Base-by-base conservation (phyloP, 2,113 vertebrate genomes). In the Ictidomys tridecemlineatus region DNA sequence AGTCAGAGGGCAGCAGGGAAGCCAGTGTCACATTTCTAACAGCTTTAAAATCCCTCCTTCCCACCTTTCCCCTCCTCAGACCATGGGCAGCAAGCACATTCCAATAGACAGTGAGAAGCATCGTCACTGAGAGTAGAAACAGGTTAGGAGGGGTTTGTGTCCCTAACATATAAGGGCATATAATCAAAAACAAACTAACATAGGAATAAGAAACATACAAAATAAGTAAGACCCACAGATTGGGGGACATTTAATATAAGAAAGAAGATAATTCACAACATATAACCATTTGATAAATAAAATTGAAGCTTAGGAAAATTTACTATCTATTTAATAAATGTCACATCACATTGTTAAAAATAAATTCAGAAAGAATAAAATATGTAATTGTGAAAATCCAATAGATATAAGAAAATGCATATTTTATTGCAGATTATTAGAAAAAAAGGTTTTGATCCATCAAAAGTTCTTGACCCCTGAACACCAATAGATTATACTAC, bases 71-170 rank as follows among this genome's bases (percentile, higher is more conserved):
- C 45, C 45, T 45, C 45, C 45, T 45, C 45, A 45, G 8, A 45
- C 11, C 13, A 7, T 2, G 16, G 48, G 16, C 79, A 28, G n/a
- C 0, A 14, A 20, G 22, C n/a, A 8, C 24, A 17, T 16, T 5
- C 32, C 65, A 17, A 14, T 12, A 82, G 79, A 28, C 79, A 28
- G n/a, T 2, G 22, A 28, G 53, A 37, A 82, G 79, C 79, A 12
- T 32, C 6, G 3, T 32, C 51, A 18, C 5, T 22, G 1, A 11
- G n/a, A 0, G 24, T 16, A 24, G n/a, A 8, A 22, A 8, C 1
- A 13, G 2, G 34, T 30, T 6, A 6, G 8, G 8, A 13, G 20
- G 22, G 4, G 13, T 12, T 5, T 2, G 20, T 37, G 32, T 13
- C 32, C 18, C 34, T 80, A 11, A 91, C 11, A 34, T 5, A 1